Percentiles rank a stretch among this genome's conserved stretches.
These are phyloP conservation scores for Uromys caudimaculatus DNA, from an alignment of 2,797 vertebrate species.

Conservation along the genomic window DNA sequence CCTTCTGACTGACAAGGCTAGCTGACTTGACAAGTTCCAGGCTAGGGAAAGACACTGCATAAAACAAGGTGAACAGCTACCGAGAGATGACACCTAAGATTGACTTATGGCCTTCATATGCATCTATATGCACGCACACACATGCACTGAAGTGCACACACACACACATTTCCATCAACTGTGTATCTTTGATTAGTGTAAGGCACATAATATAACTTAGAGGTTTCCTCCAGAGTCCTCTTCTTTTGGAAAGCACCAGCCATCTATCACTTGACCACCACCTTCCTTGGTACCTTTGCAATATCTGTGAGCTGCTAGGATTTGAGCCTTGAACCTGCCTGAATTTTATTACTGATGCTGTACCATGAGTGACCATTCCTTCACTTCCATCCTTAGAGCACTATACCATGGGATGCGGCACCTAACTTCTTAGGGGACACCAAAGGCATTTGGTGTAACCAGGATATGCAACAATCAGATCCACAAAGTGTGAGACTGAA, in stretches of 20 bases:
- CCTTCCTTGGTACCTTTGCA: not conserved
- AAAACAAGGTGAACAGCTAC: not conserved
- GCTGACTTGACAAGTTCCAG: not conserved
- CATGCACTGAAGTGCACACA: not conserved
- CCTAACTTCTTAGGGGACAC: too few species aligned
- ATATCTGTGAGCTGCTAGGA: not conserved
- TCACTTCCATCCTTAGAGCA: not conserved
- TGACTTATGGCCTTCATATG: not conserved
- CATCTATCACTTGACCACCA: not conserved
- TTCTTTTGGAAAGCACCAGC: not conserved
- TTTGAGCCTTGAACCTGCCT: not conserved
- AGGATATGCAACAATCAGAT: not conserved
- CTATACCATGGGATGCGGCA: rapidly evolving
- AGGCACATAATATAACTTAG: not conserved
- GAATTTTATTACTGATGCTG: not conserved
- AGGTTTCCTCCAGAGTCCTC: not conserved
- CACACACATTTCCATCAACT: not conserved
- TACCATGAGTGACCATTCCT: not conserved
- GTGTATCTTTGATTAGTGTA: not conserved
- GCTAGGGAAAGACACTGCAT: not conserved
- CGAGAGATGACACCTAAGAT: not conserved
- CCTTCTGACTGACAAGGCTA: not conserved
- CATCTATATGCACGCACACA: not conserved
- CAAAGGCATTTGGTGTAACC: not conserved
- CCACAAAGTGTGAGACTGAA: not conserved